Conservation (phyloP, 2,113 vertebrate genomes). For the Megaceryle maxima region DNA sequence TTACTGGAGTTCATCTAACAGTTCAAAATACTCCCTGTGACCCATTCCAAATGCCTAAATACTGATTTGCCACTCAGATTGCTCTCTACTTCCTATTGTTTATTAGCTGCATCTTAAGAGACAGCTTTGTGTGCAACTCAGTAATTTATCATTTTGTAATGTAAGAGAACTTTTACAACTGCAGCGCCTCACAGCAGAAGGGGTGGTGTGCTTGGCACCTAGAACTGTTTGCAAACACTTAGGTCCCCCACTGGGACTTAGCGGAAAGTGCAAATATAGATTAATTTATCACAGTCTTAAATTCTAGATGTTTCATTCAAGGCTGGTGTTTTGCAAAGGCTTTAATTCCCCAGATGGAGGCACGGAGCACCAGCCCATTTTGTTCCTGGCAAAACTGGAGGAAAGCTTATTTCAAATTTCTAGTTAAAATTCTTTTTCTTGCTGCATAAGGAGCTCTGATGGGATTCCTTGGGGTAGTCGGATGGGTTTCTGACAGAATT, state of each 20-base stretch:
- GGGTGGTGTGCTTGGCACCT: not conserved
- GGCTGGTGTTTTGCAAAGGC: not conserved
- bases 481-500: conserved; percentile 40
- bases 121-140: not conserved
- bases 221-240: not conserved
- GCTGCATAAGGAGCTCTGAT: conserved; percentile 12
- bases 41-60: not conserved
- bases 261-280: not conserved
- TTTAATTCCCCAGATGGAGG: conserved; percentile 36
- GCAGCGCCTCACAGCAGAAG: not conserved
- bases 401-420: conserved; percentile 36
- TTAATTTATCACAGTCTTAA: not conserved
- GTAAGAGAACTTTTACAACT: too few species aligned
- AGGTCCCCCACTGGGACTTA: not conserved
- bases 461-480: conserved; percentile 43
- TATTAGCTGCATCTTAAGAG: not conserved
- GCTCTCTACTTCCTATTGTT: not conserved
- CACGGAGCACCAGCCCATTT: conserved; percentile 18
- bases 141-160: not conserved
- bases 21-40: not conserved
- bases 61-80: not conserved
- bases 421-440: conserved; percentile 57
- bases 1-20: not conserved
- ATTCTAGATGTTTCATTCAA: conserved; percentile 24
- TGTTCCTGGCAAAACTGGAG: conserved; percentile 24